Base-by-base conservation (phyloP, 2,888 invertebrate genomes). In the Anaspis maculata region DNA sequence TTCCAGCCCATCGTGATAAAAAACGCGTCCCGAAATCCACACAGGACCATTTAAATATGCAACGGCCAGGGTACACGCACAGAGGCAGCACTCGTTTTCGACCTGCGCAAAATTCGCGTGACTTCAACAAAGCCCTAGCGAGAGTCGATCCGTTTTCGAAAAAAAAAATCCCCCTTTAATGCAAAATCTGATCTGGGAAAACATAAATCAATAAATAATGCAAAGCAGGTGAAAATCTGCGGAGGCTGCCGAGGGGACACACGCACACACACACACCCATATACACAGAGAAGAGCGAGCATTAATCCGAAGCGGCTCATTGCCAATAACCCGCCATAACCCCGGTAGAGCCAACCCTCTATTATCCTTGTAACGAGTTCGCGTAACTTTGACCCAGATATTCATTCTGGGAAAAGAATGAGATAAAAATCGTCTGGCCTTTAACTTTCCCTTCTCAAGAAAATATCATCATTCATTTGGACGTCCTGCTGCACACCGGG, bases 341-440 rank as follows among this genome's bases (percentile, higher is more conserved):
- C 48, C 41, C 45, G 27, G n/a, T n/a, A n/a, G 30, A 36, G 36
- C 37, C 44, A 44, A 46, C 48, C 53, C 53, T 49, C 56, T 49
- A 59, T 59, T 58, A 59, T 59, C 58, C 52, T 51, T 49, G 53
- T 61, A 60, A 54, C 54, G 51, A 61, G 57, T 61, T 59, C 56
- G 52, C 55, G 54, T 59, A 61, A 61, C 61, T 61, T 61, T 61
- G 61, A 60, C 60, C 60, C 54, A 60, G 60, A 60, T 60, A 60
- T 59, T 53, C 56, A 54, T 53, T 51, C 55, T n/a, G 51, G 47
- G 52, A 54, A 52, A 59, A 53, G 54, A 57, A 57, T 50, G 52
- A 59, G 59, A 60, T 59, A 59, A 61, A 58, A 60, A 59, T 59
- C 57, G 58, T 59, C 59, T 59, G 51, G 53, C 51, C 52, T 49